A percentile compares a stretch with the other conserved stretches of the same genome.
These are phyloP conservation scores for Synaphobranchus kaupii DNA, from an alignment of 2,797 vertebrate species.

Conservation along the genomic window DNA sequence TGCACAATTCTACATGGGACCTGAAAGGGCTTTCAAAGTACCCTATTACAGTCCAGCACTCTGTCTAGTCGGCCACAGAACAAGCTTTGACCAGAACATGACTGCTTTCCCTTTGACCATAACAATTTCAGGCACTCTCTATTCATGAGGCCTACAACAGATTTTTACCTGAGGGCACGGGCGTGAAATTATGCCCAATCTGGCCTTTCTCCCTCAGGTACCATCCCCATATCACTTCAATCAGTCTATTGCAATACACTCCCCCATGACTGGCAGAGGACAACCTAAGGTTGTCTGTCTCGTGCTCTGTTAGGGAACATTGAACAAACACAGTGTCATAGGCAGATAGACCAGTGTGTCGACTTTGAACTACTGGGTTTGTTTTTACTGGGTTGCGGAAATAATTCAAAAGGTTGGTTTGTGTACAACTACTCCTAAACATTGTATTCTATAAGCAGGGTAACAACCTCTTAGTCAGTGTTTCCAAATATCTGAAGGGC, in stretches of 20 bases:
- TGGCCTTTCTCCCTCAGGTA: background rate
- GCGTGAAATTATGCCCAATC: background rate
- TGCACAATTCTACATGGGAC: background rate
- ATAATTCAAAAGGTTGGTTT: background rate
- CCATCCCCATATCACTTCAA: background rate
- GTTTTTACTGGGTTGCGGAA: background rate
- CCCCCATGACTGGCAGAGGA: background rate
- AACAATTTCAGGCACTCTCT: background rate
- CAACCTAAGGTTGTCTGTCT: background rate
- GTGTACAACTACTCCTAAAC: background rate
- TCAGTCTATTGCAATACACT: background rate
- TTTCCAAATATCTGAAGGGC: no score
- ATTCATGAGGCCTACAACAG: background rate
- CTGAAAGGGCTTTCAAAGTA: background rate
- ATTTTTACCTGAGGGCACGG: conserved; percentile 10
- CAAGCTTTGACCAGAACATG: background rate
- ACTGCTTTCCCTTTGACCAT: background rate
- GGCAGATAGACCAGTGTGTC: background rate
- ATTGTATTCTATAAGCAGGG: background rate
- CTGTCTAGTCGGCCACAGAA: background rate
- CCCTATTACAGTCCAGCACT: background rate
- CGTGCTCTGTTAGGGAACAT: background rate
- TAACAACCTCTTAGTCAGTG: no score
- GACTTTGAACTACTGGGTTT: background rate
- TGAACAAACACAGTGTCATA: background rate